Evolutionary conservation across 2,113 vertebrate species (phyloP).

Genomic region (Argyrosomus japonicus): DNA sequence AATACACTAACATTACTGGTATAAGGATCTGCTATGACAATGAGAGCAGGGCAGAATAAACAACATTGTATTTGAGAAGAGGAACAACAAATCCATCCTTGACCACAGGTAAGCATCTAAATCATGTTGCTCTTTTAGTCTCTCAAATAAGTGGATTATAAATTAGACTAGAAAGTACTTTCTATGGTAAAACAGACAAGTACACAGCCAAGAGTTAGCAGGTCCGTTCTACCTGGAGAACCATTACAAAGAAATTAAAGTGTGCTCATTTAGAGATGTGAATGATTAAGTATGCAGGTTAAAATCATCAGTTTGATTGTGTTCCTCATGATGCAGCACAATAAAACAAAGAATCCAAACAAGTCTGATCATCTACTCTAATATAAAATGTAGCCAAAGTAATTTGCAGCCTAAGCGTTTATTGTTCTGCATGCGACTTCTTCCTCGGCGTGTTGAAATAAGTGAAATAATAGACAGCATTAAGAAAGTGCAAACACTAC

Average conservation of each 20-base stretch:
- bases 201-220: background rate
- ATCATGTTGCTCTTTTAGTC: slow-evolving; percentile 8
- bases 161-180: background rate
- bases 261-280: background rate
- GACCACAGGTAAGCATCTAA: background rate
- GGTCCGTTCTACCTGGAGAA: background rate
- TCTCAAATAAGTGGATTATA: background rate
- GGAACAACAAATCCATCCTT: background rate
- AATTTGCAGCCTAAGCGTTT: slow-evolving; percentile 34
- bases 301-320: slow-evolving; percentile 2
- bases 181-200: background rate
- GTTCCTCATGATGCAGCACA: background rate
- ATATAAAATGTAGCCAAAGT: slow-evolving; percentile 22
- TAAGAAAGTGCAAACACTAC: slow-evolving; percentile 18
- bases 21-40: background rate
- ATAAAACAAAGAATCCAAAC: background rate
- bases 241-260: background rate
- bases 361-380: slow-evolving; percentile 25
- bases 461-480: slow-evolving; percentile 34
- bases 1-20: background rate
- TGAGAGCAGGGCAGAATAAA: slow-evolving; percentile 14
- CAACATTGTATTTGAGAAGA: background rate
- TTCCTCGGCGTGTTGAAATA: slow-evolving; percentile 12
- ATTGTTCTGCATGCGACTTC: slow-evolving; percentile 29
- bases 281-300: background rate